These are phyloP conservation scores for Spodoptera littoralis DNA, from an alignment of 2,888 invertebrate species.

Conservation along the genomic window DNA sequence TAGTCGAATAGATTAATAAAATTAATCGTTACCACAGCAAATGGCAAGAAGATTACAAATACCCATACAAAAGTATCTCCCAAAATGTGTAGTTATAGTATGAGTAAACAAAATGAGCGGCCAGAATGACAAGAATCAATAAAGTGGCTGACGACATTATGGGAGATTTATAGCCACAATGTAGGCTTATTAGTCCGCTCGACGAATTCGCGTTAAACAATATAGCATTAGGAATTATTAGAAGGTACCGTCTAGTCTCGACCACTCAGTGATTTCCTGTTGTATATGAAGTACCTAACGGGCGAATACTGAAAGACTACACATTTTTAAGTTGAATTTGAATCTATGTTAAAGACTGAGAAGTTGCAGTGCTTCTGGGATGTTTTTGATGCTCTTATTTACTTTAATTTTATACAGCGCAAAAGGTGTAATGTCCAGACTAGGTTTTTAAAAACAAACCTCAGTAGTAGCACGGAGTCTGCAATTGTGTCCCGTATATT, in stretches of 20 bases:
- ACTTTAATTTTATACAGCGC: too few species aligned
- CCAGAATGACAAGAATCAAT: conserved; percentile 82
- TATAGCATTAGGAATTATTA: conserved; percentile 59
- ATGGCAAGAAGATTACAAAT: background rate
- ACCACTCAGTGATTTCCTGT: too few species aligned
- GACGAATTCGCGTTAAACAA: conserved; percentile 63
- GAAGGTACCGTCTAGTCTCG: background rate
- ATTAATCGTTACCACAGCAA: background rate
- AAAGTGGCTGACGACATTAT: conserved; percentile 78
- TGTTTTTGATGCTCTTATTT: too few species aligned
- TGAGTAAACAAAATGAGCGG: conserved; percentile 58
- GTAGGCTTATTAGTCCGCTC: conserved; percentile 79
- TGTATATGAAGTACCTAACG: too few species aligned
- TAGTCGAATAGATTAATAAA: background rate
- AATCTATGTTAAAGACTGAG: too few species aligned
- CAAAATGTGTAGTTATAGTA: conserved; percentile 42
- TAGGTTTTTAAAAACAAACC: too few species aligned
- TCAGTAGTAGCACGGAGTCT: too few species aligned
- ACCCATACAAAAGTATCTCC: background rate
- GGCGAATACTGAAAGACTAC: too few species aligned
- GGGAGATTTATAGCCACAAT: conserved; percentile 79
- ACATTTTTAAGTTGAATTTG: too few species aligned
- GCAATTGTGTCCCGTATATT: too few species aligned
- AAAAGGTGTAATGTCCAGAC: too few species aligned
- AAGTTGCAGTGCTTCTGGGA: too few species aligned